Evolutionary conservation across 2,888 invertebrate genomes (phyloP), one percentile per base, ranked within the genome.

Genomic region (Operophtera brumata): DNA sequence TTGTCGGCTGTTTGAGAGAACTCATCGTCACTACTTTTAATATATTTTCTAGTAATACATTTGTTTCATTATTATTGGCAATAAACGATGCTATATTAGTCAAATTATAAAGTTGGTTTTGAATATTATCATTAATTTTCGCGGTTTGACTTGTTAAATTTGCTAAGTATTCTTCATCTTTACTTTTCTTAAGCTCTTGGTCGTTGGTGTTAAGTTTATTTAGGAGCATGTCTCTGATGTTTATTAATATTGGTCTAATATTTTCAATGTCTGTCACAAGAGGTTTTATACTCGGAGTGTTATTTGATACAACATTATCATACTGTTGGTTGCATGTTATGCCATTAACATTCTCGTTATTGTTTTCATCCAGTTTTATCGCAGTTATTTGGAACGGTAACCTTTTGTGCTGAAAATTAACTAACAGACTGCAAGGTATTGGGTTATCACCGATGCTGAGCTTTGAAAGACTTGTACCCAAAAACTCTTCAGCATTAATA

Each of bases 401-500:
- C 3, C 26, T 25, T 34, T 32, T 40, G 50, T 69, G 71, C 37
- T 70, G 67, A 0, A 82, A 65, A 48, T 70, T 75, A 0, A 77
- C 69, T 36, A 86, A 57, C 34, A 68, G 42, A 37, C 74, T 71
- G 55, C 86, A 86, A 0, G 84, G 66, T 42, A 86, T 58, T n/a
- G 80, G 84, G 67, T 86, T 86, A 25, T 73, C 77, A 4, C 86
- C 85, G 44, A 86, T 82, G 59, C 86, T 86, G 7, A 86, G 67
- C 34, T 54, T 69, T 8, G 51, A 48, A 39, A 85, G 63, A 57
- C 60, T 65, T 0, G 74, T 75, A 0, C 75, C 69, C 6, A 46
- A 14, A 61, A 85, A 81, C n/a, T 80, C 76, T 30, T 74, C 69
- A n/a, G 66, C 53, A 3, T 67, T 63, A 11, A 86, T 54, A 32